Evolutionary conservation across 2,888 invertebrate species (phyloP), one percentile per base, ranked within the genome.

Genomic region (Stegophylla sp.): DNA sequence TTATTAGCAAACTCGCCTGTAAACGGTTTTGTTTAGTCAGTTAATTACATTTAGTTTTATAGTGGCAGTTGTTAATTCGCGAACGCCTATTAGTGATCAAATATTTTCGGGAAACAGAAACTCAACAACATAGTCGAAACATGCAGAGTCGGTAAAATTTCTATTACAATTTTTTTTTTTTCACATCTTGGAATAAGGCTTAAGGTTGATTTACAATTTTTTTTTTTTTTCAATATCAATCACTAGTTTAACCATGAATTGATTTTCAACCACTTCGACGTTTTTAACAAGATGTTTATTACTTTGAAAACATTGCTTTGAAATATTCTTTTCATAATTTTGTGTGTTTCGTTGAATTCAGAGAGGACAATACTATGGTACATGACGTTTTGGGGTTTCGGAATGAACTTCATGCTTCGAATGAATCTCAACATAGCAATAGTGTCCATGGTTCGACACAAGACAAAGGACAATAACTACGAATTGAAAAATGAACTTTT

Each of bases 391-490:
- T 87, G 87, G 81, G 92, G 91, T 17, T 91, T 92, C 84, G 91
- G 89, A 7, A 89, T 91, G 72, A 91, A 92, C 86, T 92, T 92
- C 85, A 91, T 91, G 90, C 87, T 91, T 23, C 87, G 91, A 41
- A 89, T 91, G 77, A 91, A 91, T 86, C 86, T 92, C 79, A 92
- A 91, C 85, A 89, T 92, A 75, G 90, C 91, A 28, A 91, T 92
- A 84, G 91, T 92, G 69, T 89, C 91, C 66, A 92, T 92, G 91
- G 89, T 90, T 12, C 66, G 66, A 45, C 69, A 56, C 3, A 9
- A 53, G 12, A 23, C 28, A 23, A 53, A 71, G 71, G 7, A 17
- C 15, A 4, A 23, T 13, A 48, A 64, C 12, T 17, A 69, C 1
- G 41, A 43, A 13, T 66, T 66, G 10, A 7, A 59, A 41, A 61